Conservation (phyloP, 2,888 invertebrate genomes). For the Carcina quercana region DNA sequence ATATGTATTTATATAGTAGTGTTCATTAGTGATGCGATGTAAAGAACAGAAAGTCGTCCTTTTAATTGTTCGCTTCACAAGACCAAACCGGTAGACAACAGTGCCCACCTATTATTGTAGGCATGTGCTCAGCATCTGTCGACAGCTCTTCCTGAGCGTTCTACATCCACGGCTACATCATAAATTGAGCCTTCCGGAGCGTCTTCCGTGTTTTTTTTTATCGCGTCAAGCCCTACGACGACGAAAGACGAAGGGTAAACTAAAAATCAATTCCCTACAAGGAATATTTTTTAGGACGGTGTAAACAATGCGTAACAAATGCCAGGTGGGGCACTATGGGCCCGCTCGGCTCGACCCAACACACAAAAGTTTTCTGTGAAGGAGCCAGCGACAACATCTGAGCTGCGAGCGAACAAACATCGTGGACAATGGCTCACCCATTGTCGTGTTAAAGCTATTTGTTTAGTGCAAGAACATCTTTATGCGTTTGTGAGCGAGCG, state of each 20-base stretch:
- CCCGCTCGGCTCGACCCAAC: constrained; percentile 43
- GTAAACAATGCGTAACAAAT: constrained; percentile 54
- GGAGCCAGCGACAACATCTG: constrained; percentile 47
- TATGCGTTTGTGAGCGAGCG: constrained; percentile 37
- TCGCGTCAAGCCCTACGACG: constrained; percentile 51
- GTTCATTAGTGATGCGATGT: too few relatives aligned
- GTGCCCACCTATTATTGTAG: constrained; percentile 50
- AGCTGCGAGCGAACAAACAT: constrained; percentile 37
- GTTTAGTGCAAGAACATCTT: constrained; percentile 55
- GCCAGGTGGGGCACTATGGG: constrained; percentile 45
- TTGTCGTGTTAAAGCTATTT: constrained; percentile 50
- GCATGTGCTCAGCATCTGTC: constrained; percentile 70
- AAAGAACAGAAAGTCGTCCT: too few relatives aligned
- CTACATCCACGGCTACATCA: constrained; percentile 54
- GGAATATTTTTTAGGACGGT: constrained; percentile 53
- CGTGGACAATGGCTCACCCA: too few relatives aligned
- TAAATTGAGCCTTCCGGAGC: constrained; percentile 68
- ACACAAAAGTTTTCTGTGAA: constrained; percentile 68
- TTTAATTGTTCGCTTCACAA: too few relatives aligned
- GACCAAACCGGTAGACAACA: too few relatives aligned
- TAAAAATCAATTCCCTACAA: constrained; percentile 54
- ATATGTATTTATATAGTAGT: too few relatives aligned
- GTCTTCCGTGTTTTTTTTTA: constrained; percentile 65
- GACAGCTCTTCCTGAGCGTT: constrained; percentile 55
- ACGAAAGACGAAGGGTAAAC: constrained; percentile 70